Conservation (phyloP, 1,140 invertebrate species). For the Euglossa dilemma region DNA sequence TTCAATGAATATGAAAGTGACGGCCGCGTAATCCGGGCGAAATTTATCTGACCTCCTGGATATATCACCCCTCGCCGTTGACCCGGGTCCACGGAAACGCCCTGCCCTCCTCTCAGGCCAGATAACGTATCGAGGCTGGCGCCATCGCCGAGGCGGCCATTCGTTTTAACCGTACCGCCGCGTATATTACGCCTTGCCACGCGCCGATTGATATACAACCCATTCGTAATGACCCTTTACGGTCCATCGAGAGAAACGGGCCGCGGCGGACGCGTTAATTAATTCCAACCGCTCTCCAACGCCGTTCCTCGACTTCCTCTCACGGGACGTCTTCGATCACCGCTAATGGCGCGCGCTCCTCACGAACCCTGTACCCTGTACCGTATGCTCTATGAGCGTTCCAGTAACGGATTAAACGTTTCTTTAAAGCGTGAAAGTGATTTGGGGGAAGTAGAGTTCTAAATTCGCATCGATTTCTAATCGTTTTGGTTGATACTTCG, state of each 20-base stretch:
- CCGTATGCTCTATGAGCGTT: too few species aligned
- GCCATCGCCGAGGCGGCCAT: slow-evolving; percentile 61
- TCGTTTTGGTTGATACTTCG: too few species aligned
- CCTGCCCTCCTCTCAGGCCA: slow-evolving; percentile 38
- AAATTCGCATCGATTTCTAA: too few species aligned
- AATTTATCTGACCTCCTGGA: slow-evolving; percentile 75
- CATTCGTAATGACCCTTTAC: slow-evolving; percentile 61
- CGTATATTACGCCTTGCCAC: slow-evolving; percentile 67
- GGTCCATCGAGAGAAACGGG: slow-evolving; percentile 44
- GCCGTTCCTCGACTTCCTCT: slow-evolving; percentile 3
- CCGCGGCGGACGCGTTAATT: slow-evolving; percentile 53
- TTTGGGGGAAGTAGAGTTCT: too few species aligned
- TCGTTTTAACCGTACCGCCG: slow-evolving; percentile 52
- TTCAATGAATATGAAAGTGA: slow-evolving; percentile 78
- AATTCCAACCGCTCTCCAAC: slow-evolving; percentile 38
- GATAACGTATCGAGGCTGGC: slow-evolving; percentile 75
- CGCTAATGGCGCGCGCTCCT: background rate
- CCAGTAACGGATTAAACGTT: too few species aligned
- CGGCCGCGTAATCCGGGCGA: slow-evolving; percentile 73
- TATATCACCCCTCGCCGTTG: slow-evolving; percentile 58
- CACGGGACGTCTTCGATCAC: slow-evolving; percentile 11
- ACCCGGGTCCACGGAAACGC: slow-evolving; percentile 55
- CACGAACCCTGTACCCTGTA: too few species aligned
- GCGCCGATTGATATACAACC: slow-evolving; percentile 64
- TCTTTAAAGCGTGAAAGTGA: too few species aligned